These are phyloP conservation scores for Agrochola lychnidis DNA, from an alignment of 2,888 invertebrate genomes.

Conservation along the genomic window DNA sequence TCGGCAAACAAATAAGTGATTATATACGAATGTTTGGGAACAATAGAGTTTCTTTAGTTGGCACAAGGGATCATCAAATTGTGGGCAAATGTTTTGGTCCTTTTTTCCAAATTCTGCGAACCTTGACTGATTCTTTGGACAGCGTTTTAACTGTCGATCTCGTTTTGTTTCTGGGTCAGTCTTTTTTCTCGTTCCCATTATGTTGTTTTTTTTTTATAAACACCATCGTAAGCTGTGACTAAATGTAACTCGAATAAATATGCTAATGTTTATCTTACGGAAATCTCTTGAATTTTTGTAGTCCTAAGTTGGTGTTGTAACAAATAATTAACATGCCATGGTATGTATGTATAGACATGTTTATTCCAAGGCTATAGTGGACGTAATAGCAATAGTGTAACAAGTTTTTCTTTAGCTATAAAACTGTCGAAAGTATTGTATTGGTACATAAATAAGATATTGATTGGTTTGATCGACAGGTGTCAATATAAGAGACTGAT, in stretches of 20 bases:
- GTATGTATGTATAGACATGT: slow-evolving; percentile 55
- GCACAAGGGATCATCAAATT: slow-evolving; percentile 63
- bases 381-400: slow-evolving; percentile 46
- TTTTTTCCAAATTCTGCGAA: slow-evolving; percentile 64
- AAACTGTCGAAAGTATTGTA: slow-evolving; percentile 57
- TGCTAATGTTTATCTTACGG: slow-evolving; percentile 62
- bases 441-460: slow-evolving; percentile 50
- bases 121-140: slow-evolving; percentile 50
- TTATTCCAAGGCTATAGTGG: slow-evolving; percentile 59
- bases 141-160: slow-evolving; percentile 44
- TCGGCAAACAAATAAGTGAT: slow-evolving; percentile 70
- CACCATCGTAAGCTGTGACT: slow-evolving; percentile 39
- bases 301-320: slow-evolving; percentile 58
- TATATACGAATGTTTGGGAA: slow-evolving; percentile 66
- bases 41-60: slow-evolving; percentile 72
- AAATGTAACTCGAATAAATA: slow-evolving; percentile 52
- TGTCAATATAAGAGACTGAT: slow-evolving; percentile 48
- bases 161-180: slow-evolving; percentile 43
- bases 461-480: slow-evolving; percentile 58
- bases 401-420: slow-evolving; percentile 56
- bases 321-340: slow-evolving; percentile 63
- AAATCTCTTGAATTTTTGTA: slow-evolving; percentile 65
- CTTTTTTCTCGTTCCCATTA: slow-evolving; percentile 38
- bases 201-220: slow-evolving; percentile 25
- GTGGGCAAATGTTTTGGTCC: slow-evolving; percentile 69